A percentile compares a stretch with the other conserved stretches of the same genome.
Evolutionary conservation across 2,797 vertebrate species (phyloP).

Genomic region (Chiroxiphia lanceolata): DNA sequence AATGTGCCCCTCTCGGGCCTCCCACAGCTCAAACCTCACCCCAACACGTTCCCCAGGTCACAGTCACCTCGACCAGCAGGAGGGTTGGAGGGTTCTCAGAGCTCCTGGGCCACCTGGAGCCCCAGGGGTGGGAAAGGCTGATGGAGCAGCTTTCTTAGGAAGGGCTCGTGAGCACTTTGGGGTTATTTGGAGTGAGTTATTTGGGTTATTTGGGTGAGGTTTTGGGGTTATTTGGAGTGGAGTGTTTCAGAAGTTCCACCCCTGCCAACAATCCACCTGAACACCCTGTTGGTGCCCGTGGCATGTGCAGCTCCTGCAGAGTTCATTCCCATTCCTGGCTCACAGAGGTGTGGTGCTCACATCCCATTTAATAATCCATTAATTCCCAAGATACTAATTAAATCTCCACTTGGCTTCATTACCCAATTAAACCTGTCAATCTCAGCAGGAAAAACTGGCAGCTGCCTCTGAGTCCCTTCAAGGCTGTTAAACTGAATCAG

Average conservation of each 20-base stretch:
- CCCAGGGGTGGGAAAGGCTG: background rate
- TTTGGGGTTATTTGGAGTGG: background rate
- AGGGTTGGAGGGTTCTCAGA: background rate
- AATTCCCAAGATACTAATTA: constrained; percentile 41
- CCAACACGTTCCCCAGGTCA: background rate
- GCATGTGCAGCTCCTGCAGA: background rate
- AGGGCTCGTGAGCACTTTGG: too few relatives aligned
- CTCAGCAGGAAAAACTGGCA: background rate
- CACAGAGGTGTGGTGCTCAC: background rate
- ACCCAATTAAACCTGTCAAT: background rate
- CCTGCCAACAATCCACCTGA: background rate
- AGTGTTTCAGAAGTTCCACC: background rate
- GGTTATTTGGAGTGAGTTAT: too few relatives aligned
- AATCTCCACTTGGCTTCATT: background rate
- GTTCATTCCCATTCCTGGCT: background rate
- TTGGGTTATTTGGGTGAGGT: too few relatives aligned
- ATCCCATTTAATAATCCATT: background rate
- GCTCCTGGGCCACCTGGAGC: background rate
- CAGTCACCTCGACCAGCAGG: background rate
- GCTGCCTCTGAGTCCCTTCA: background rate
- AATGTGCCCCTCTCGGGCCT: background rate
- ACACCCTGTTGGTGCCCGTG: background rate
- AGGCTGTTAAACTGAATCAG: background rate
- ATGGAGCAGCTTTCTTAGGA: background rate
- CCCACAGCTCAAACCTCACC: background rate